Conservation (phyloP, 2,888 invertebrate genomes). For the Xestobium rufovillosum region DNA sequence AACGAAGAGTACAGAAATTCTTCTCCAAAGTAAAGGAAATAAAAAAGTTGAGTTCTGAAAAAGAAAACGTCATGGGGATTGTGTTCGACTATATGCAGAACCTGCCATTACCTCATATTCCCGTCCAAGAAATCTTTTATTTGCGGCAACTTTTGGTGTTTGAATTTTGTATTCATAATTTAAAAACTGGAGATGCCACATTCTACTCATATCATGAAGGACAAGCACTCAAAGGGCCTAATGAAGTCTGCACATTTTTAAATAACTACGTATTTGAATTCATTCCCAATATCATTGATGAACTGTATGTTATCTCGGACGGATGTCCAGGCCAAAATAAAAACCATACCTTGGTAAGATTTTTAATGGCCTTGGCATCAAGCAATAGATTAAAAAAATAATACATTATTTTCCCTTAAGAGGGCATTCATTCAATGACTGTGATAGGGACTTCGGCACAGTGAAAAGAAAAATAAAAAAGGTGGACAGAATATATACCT, state of each 20-base stretch:
- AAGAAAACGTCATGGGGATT: conserved; percentile 1
- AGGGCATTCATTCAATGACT: conserved; percentile 3
- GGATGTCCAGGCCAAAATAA: too few relatives aligned
- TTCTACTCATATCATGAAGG: conserved; percentile 17
- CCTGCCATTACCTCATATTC: conserved; percentile 2
- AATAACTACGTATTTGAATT: too few relatives aligned
- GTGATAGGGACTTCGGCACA: conserved; percentile 3
- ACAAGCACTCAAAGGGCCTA: conserved; percentile 11
- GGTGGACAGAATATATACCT: not conserved
- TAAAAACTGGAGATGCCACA: conserved; percentile 11
- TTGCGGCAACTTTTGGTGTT: not conserved
- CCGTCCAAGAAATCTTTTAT: conserved; percentile 1
- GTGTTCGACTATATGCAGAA: conserved; percentile 1
- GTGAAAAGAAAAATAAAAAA: conserved; percentile 1
- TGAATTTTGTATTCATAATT: conserved; percentile 18
- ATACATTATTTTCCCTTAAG: conserved; percentile 6
- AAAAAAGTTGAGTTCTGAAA: not conserved
- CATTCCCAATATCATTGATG: too few relatives aligned
- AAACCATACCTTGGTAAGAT: too few relatives aligned
- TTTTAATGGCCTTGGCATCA: conserved; percentile 4
- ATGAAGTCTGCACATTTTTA: too few relatives aligned
- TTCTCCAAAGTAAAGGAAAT: too few relatives aligned
- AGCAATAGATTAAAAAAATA: conserved; percentile 3
- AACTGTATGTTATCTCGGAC: too few relatives aligned
- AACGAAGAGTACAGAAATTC: too few relatives aligned